Base-by-base conservation (phyloP, 1,140 invertebrate species). In the Drosophila bocqueti region DNA sequence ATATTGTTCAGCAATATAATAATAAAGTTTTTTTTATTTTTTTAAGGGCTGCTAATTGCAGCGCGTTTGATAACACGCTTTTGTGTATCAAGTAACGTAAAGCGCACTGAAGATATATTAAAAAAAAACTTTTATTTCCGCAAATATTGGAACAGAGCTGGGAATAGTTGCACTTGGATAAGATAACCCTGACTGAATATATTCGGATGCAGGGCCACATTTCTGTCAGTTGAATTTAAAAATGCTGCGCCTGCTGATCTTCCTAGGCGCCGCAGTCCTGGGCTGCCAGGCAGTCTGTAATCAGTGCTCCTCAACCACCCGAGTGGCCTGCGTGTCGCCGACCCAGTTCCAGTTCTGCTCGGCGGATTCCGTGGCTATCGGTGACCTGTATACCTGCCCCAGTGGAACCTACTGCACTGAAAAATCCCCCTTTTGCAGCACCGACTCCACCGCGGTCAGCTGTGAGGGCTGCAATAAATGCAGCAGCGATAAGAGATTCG, bases 271-370 rank as follows among this genome's bases (percentile, higher is more conserved):
- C 15, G 40, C n/a, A 31, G 42, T 78, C 31, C 73, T 77, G 3
- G 59, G 57, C 29, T 62, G 79, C 45, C 73, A 21, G 21, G 66
- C 79, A 15, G 66, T 15, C 10, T 81, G 79, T 47, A 78, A 82
- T 62, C 31, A 21, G 9, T 81, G 79, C 45, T 29, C 60, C 8
- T 0, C 11, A 0, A 29, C 34, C 2, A 31, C 57, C 2, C 29
- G 34, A 26, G 42, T 57, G 0, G 42, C 80, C 50, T 82, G 80
- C 15, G 40, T 82, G 1, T 82, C 79, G 26, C 13, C 21, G 5
- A 78, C 74, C 0, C 50, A 82, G 45, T 82, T 78, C 24, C 50
- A 74, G 42, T 49, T 78, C 47, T 82, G 80, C 40, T 73, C 69
- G 2, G 26, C 40, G 3, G 40, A 16, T 7, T 5, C 9, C 1